Conservation (phyloP, 2,113 vertebrate species). For the Cercopithecus mona region DNA sequence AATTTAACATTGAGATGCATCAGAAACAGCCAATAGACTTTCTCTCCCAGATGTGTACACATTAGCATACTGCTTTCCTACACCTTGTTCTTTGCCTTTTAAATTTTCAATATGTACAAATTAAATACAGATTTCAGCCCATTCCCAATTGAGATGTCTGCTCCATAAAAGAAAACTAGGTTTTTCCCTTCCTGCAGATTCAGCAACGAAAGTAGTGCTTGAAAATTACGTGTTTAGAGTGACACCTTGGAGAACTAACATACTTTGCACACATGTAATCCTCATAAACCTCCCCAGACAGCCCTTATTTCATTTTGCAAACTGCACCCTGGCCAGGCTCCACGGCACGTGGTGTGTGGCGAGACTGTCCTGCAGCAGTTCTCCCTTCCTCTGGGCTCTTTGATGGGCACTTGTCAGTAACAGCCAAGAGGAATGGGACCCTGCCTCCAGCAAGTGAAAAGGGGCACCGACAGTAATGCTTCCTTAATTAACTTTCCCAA, state of each 20-base stretch:
- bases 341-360: slow-evolving; percentile 36
- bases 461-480: not conserved
- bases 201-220: not conserved
- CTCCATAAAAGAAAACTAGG: slow-evolving; percentile 36
- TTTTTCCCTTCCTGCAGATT: slow-evolving; percentile 13
- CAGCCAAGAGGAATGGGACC: not conserved
- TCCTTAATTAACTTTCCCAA: slow-evolving; percentile 63
- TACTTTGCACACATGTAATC: slow-evolving; percentile 48
- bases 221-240: slow-evolving; percentile 40
- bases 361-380: not conserved
- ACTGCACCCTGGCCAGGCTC: slow-evolving; percentile 55
- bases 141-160: slow-evolving; percentile 2
- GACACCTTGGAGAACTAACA: slow-evolving; percentile 75
- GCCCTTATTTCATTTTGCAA: slow-evolving; percentile 75
- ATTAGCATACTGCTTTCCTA: slow-evolving; percentile 41
- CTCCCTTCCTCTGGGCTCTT: not conserved
- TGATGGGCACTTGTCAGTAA: slow-evolving; percentile 72
- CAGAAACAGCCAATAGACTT: not conserved
- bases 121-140: slow-evolving; percentile 58
- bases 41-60: not conserved
- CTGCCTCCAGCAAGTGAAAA: not conserved
- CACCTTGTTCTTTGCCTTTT: slow-evolving; percentile 5
- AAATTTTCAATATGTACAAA: slow-evolving; percentile 39
- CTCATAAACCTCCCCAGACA: slow-evolving; percentile 58
- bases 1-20: slow-evolving; percentile 21